A percentile compares a stretch with the other conserved stretches of the same genome.
Conservation (phyloP, 2,888 invertebrate species). For the Agrochola lota region DNA sequence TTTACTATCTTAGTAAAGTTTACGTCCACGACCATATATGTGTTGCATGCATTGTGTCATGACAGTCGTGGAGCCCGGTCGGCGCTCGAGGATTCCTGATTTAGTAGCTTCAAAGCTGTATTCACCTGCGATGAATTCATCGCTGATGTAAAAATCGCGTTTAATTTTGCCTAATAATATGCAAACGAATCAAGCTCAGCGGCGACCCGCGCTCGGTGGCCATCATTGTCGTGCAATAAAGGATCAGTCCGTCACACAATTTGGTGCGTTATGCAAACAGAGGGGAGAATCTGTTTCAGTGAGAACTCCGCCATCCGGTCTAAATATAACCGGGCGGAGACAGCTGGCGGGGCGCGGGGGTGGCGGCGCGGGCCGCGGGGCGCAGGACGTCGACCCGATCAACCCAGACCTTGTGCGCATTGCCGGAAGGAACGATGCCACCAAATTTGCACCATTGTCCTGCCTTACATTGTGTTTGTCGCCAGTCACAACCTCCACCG, state of each 20-base stretch:
- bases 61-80: conserved; percentile 28
- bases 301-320: conserved; percentile 85
- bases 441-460: conserved; percentile 77
- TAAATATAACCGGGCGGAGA: conserved; percentile 86
- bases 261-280: conserved; percentile 82
- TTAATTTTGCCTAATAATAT: conserved; percentile 53
- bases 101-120: conserved; percentile 35
- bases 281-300: conserved; percentile 86
- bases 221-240: conserved; percentile 73
- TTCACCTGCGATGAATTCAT: conserved; percentile 42
- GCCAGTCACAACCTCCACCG: conserved; percentile 35
- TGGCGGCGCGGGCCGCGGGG: conserved; percentile 70
- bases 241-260: conserved; percentile 75
- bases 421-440: conserved; percentile 79
- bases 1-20: conserved; percentile 69
- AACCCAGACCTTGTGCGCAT: conserved; percentile 86
- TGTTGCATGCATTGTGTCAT: conserved; percentile 53
- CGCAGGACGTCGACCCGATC: conserved; percentile 82
- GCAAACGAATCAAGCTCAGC: conserved; percentile 49
- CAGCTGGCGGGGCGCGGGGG: conserved; percentile 77
- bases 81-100: conserved; percentile 36
- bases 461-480: conserved; percentile 46
- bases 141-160: conserved; percentile 49
- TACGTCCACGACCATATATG: conserved; percentile 64
- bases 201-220: conserved; percentile 54